A percentile compares a stretch with the other conserved stretches of the same genome.
phyloP scores from a whole-genome alignment of 2,797 vertebrate species.

The Melanogrammus aeglefinus region DNA sequence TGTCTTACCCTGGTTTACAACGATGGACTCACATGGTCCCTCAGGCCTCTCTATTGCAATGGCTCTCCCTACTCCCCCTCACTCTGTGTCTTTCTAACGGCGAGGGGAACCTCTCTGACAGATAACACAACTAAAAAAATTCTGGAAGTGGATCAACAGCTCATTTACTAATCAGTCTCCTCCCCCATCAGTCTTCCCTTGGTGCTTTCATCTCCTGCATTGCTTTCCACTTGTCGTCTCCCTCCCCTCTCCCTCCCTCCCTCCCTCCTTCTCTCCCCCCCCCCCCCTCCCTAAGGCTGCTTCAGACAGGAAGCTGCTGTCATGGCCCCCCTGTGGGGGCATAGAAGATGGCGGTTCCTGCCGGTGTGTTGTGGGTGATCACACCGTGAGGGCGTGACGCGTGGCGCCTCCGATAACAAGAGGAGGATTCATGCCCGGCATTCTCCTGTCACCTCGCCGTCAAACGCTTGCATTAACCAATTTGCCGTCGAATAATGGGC shows the following conservation, averaged over 20 bases:
- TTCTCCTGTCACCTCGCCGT: slow-evolving; percentile 66
- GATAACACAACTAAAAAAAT: slow-evolving; percentile 63
- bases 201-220: slow-evolving; percentile 48
- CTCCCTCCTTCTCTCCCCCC: neutral
- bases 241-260: slow-evolving; percentile 22
- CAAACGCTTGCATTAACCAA: slow-evolving; percentile 66
- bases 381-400: slow-evolving; percentile 62
- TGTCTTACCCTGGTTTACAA: neutral
- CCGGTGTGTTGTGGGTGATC: slow-evolving; percentile 61
- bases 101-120: slow-evolving; percentile 36
- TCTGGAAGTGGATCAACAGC: slow-evolving; percentile 72
- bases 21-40: neutral
- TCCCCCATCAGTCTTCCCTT: slow-evolving; percentile 40
- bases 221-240: slow-evolving; percentile 38
- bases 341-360: slow-evolving; percentile 72
- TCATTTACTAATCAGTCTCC: slow-evolving; percentile 13
- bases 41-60: neutral
- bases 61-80: slow-evolving; percentile 26
- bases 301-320: slow-evolving; percentile 64
- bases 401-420: slow-evolving; percentile 63
- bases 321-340: slow-evolving; percentile 42
- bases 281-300: slow-evolving; percentile 22
- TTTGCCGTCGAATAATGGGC: slow-evolving; percentile 65
- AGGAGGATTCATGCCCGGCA: slow-evolving; percentile 67
- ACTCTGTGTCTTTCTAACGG: slow-evolving; percentile 38